Base-by-base conservation (phyloP, 2,888 invertebrate genomes). In the Pristionchus exspectatus region DNA sequence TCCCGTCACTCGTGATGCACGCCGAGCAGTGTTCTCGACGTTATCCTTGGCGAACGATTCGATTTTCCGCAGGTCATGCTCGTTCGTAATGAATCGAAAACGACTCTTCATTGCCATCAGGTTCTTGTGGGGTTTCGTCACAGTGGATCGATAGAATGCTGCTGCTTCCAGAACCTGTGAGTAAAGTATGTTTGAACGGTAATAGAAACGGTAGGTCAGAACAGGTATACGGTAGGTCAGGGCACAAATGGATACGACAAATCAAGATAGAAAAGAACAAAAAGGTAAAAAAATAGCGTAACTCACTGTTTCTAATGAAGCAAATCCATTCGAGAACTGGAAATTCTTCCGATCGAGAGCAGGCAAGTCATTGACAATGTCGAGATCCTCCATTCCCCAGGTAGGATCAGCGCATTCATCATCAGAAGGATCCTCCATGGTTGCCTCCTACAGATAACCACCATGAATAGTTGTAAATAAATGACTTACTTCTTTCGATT, bases 31-130 rank as follows among this genome's bases (percentile, higher is more conserved):
- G 14, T 83, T 44, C 27, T 83, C 56, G n/a, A 50, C 56, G 18
- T 10, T n/a, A 21, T 83, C 56, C 54, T 50, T 56, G 12, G n/a
- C 83, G 56, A 83, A 83, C n/a, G n/a, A 10, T 27, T 33, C 27
- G n/a, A 83, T 2, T 21, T 38, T 38, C 38, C 38, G 2, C 38
- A 38, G 38, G 38, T 38, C 38, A 5, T 38, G 38, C 38, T 38
- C 83, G 27, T 27, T 83, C 50, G 16, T n/a, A 54, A 83, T 83
- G 83, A 83, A 83, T n/a, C 56, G 10, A 27, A 54, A 77, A 33
- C 24, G 10, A 18, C 24, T 30, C 38, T 77, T 30, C 77, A 77
- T 77, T 14, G 21, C 38, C 33, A 14, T 24, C 18, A 77, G 44
- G 16, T 16, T 33, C 33, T 33, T 30, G 33, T 69, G 69, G 1